Evolutionary conservation across 2,797 vertebrate genomes (phyloP), one percentile per base, ranked within the genome.

Genomic region (Onychomys leucogaster): DNA sequence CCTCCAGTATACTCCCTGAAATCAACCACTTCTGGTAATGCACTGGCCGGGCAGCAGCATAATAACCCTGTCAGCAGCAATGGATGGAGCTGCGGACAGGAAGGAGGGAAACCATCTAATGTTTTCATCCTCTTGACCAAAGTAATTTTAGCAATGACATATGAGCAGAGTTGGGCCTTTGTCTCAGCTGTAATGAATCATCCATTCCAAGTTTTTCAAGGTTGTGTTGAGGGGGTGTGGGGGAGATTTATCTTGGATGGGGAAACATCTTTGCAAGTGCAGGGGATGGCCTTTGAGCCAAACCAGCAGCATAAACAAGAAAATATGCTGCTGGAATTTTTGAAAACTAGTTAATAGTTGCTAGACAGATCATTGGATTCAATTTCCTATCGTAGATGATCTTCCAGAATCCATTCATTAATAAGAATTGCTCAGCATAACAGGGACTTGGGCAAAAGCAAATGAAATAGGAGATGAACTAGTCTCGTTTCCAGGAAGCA

Each of bases 31-130:
- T 92, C 83, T 93, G 71, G 75, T 95, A 88, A 94, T 96, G 92
- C 92, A 95, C 93, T 21, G 12, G 46, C 69, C 76, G 95, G 90
- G 23, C 90, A 82, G 94, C 95, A n/a, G 49, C 90, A 46, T 96
- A 94, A 94, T 96, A 96, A 91, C 80, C 71, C 88, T 96, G 85
- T 94, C 96, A 97, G 78, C 92, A 93, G 92, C 96, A 96, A 97
- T 86, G 97, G 94, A 98, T 94, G 93, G 89, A 94, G 49, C 52
- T 88, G 81, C 96, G 43, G 8, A 73, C 91, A 89, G 95, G 76
- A 91, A 91, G 96, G 96, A 93, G 94, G 94, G 49, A 95, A 96
- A 61, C 80, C 37, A 82, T 59, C 93, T 57, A 17, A 85, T 96
- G 94, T 93, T 97, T 97, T 96, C 82, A 94, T 95, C 83, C 52